phyloP scores from a whole-genome alignment of 1,140 invertebrate species.

The Holotrichia oblita region DNA sequence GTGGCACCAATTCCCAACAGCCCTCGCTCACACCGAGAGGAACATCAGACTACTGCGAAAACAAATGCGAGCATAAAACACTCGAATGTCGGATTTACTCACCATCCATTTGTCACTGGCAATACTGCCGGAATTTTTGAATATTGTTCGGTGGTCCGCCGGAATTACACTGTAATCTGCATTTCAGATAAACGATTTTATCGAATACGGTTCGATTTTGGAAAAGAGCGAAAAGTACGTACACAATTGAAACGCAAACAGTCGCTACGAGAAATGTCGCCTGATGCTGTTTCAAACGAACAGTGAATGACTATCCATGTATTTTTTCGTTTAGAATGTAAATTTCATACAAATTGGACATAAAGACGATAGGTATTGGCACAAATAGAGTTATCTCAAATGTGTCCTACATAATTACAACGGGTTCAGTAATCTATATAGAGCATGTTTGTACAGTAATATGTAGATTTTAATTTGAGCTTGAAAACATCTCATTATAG shows the following conservation, averaged over 20 bases:
- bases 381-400: no score
- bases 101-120: not conserved
- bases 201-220: slow-evolving; percentile 14
- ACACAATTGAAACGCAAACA: not conserved
- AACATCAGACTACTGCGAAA: not conserved
- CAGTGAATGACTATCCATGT: not conserved
- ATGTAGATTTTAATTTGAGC: no score
- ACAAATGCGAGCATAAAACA: not conserved
- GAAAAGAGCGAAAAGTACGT: not conserved
- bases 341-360: not conserved
- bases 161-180: not conserved
- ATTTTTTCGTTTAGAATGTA: not conserved
- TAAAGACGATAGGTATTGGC: no score
- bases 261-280: not conserved
- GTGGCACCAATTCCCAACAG: not conserved
- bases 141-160: not conserved
- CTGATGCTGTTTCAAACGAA: not conserved
- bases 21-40: not conserved
- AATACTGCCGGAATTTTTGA: not conserved
- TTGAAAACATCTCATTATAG: no score
- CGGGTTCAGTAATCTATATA: no score
- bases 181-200: slow-evolving; percentile 18
- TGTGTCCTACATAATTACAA: no score
- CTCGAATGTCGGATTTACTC: not conserved
- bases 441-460: no score